Percentiles rank a stretch among this genome's conserved stretches.
These are phyloP conservation scores for Nylanderia fulva DNA, from an alignment of 1,140 invertebrate species.

Conservation along the genomic window DNA sequence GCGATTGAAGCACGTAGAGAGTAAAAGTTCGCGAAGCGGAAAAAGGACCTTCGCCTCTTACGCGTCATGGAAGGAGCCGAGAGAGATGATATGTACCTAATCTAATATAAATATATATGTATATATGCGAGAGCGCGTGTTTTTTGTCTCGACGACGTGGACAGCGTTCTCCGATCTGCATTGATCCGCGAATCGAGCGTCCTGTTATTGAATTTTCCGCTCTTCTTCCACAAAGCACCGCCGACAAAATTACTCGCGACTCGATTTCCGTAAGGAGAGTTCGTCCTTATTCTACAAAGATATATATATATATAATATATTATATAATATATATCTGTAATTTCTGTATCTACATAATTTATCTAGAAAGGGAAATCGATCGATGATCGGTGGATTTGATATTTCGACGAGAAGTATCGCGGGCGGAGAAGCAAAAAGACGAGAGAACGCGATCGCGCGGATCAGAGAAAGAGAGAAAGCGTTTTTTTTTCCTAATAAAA, in stretches of 20 bases:
- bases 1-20: constrained; percentile 65
- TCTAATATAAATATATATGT: constrained; percentile 60
- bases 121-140: constrained; percentile 5
- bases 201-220: background rate
- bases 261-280: background rate
- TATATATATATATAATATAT: too few species aligned
- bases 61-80: constrained; percentile 73
- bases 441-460: constrained; percentile 26
- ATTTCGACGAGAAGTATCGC: background rate
- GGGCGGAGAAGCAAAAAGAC: background rate
- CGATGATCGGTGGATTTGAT: background rate
- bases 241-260: background rate
- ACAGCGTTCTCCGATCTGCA: background rate
- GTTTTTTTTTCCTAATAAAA: constrained; percentile 52
- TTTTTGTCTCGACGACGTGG: constrained; percentile 32
- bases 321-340: background rate
- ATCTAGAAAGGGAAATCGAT: constrained; percentile 13
- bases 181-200: background rate
- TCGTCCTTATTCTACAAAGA: background rate
- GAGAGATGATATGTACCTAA: constrained; percentile 83
- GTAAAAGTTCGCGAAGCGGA: constrained; percentile 48
- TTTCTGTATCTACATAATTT: constrained; percentile 12
- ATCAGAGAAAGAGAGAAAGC: constrained; percentile 11
- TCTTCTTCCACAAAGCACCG: background rate
- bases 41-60: constrained; percentile 24